Conservation (phyloP, 2,888 invertebrate genomes). For the Pristionchus arcanus region DNA sequence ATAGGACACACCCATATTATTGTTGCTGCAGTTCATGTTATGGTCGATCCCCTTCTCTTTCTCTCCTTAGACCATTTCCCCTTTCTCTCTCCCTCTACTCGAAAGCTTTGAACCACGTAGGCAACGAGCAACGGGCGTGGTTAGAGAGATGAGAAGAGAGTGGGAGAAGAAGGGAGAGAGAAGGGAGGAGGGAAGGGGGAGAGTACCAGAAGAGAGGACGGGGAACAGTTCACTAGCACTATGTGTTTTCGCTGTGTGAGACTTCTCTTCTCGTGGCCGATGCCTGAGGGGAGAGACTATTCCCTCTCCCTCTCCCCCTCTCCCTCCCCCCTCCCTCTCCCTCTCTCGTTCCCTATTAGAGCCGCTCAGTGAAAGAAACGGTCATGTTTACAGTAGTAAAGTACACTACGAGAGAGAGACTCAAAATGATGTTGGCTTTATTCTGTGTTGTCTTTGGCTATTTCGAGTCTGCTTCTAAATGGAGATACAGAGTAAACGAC, state of each 20-base stretch:
- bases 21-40: slow-evolving; percentile 10
- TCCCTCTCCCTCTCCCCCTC: slow-evolving; percentile 1
- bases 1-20: background rate
- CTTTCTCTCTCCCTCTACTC: background rate
- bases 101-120: slow-evolving; percentile 15
- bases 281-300: background rate
- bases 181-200: background rate
- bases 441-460: background rate
- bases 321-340: background rate
- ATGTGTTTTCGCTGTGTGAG: slow-evolving; percentile 43
- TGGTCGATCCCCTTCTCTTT: slow-evolving; percentile 17
- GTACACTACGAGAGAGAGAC: background rate
- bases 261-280: slow-evolving; percentile 8
- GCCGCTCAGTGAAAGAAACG: slow-evolving; percentile 42
- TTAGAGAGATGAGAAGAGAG: background rate
- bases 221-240: slow-evolving; percentile 8
- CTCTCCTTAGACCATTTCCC: background rate
- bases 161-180: background rate
- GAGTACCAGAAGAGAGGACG: background rate
- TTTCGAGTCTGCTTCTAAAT: background rate
- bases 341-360: slow-evolving; percentile 16
- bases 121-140: slow-evolving; percentile 1
- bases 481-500: background rate
- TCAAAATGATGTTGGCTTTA: slow-evolving; percentile 22
- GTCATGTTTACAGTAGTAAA: slow-evolving; percentile 43